phyloP scores from a whole-genome alignment of 2,797 vertebrate genomes.

The Taenioides sp. region DNA sequence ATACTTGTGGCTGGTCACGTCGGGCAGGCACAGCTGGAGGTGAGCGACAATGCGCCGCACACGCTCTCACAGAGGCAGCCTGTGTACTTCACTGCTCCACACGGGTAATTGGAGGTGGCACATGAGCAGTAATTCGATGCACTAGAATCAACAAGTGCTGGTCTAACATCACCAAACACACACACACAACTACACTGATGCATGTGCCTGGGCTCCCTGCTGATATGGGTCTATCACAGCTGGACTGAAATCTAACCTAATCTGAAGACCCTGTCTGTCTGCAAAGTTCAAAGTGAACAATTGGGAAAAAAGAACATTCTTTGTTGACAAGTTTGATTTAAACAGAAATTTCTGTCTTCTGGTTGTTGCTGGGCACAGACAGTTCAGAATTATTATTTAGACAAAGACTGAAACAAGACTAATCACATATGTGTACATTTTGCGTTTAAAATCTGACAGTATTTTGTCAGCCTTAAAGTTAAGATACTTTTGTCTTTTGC shows the following conservation, averaged over 20 bases:
- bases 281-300: slow-evolving; percentile 2
- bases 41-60: slow-evolving; percentile 63
- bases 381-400: background rate
- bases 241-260: slow-evolving; percentile 63
- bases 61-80: slow-evolving; percentile 69
- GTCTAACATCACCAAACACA: slow-evolving; percentile 54
- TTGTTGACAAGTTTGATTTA: background rate
- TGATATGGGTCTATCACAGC: slow-evolving; percentile 56
- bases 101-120: slow-evolving; percentile 81
- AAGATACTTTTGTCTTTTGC: too few relatives aligned
- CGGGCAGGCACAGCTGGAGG: slow-evolving; percentile 67
- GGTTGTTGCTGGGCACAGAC: background rate
- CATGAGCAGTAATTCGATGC: slow-evolving; percentile 79
- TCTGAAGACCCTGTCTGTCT: slow-evolving; percentile 46
- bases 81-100: slow-evolving; percentile 74
- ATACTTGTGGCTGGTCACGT: slow-evolving; percentile 66
- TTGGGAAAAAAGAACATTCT: background rate
- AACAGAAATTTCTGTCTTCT: background rate
- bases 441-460: background rate
- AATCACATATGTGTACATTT: background rate
- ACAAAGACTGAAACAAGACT: too few relatives aligned
- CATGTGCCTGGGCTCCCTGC: slow-evolving; percentile 38
- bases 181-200: slow-evolving; percentile 18
- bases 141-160: slow-evolving; percentile 75
- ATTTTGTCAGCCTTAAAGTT: too few relatives aligned